Percentiles rank a stretch among this genome's conserved stretches.
These are phyloP conservation scores for Eristalis pertinax DNA, from an alignment of 2,888 invertebrate genomes.

Conservation along the genomic window DNA sequence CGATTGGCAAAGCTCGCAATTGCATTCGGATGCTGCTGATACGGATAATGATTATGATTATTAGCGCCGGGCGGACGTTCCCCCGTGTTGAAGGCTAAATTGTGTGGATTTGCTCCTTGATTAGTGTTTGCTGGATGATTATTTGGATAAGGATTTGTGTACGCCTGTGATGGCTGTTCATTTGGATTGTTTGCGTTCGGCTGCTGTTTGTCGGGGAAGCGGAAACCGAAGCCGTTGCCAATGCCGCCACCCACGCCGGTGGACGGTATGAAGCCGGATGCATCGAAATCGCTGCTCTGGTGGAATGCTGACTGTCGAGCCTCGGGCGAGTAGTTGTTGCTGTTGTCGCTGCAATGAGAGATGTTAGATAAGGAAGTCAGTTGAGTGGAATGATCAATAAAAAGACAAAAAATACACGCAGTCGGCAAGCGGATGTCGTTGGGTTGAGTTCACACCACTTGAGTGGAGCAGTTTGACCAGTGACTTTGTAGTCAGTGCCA, in stretches of 20 bases:
- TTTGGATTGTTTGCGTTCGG: conserved; percentile 49
- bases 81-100: conserved; percentile 68
- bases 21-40: conserved; percentile 67
- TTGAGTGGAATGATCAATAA: background rate
- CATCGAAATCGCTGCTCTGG: conserved; percentile 36
- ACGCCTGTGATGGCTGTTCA: conserved; percentile 26
- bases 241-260: background rate
- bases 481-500: too few species aligned
- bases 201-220: conserved; percentile 59
- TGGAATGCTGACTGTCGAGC: conserved; percentile 45
- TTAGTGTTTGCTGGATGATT: conserved; percentile 54
- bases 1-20: conserved; percentile 61
- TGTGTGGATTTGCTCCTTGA: conserved; percentile 65
- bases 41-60: conserved; percentile 67
- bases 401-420: too few species aligned
- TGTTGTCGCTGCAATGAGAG: background rate
- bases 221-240: conserved; percentile 6
- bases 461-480: background rate
- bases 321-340: background rate
- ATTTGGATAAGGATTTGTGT: conserved; percentile 60
- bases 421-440: background rate
- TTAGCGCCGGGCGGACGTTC: conserved; percentile 50
- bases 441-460: too few species aligned
- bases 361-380: background rate
- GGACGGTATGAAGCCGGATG: conserved; percentile 43